phyloP scores from a whole-genome alignment of 2,113 vertebrate species.

The Cololabis saira region DNA sequence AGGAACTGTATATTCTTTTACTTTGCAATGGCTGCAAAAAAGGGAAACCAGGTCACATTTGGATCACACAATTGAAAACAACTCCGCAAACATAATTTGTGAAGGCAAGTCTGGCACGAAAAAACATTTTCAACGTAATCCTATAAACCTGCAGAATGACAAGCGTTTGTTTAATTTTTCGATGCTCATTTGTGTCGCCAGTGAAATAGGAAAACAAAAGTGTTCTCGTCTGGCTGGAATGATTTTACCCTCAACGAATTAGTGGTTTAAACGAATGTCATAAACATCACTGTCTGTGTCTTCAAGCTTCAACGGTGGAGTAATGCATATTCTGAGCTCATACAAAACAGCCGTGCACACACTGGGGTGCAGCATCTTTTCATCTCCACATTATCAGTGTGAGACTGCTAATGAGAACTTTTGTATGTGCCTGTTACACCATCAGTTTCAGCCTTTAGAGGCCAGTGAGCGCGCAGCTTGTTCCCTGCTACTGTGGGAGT shows the following conservation, averaged over 20 bases:
- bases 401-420: slow-evolving; percentile 69
- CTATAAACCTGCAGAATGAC: background rate
- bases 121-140: too few species aligned
- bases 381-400: slow-evolving; percentile 56
- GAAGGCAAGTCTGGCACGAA: too few species aligned
- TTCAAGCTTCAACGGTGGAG: slow-evolving; percentile 32
- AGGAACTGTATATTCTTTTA: too few species aligned
- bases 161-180: slow-evolving; percentile 14
- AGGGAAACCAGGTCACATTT: too few species aligned
- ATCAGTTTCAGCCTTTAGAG: slow-evolving; percentile 47
- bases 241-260: slow-evolving; percentile 14
- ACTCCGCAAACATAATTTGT: too few species aligned
- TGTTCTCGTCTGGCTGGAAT: slow-evolving; percentile 7
- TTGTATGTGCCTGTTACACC: slow-evolving; percentile 41
- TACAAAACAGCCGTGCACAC: slow-evolving; percentile 33
- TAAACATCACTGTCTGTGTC: slow-evolving; percentile 14
- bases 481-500: slow-evolving; percentile 25
- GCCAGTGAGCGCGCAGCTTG: slow-evolving; percentile 25
- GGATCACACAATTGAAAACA: too few species aligned
- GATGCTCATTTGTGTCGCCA: slow-evolving; percentile 1
- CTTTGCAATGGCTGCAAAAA: too few species aligned
- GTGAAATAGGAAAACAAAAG: slow-evolving; percentile 21
- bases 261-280: slow-evolving; percentile 36
- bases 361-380: slow-evolving; percentile 52
- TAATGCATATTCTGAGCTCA: slow-evolving; percentile 40